These are phyloP conservation scores for Alces alces DNA, from an alignment of 2,113 vertebrate genomes.

Conservation along the genomic window DNA sequence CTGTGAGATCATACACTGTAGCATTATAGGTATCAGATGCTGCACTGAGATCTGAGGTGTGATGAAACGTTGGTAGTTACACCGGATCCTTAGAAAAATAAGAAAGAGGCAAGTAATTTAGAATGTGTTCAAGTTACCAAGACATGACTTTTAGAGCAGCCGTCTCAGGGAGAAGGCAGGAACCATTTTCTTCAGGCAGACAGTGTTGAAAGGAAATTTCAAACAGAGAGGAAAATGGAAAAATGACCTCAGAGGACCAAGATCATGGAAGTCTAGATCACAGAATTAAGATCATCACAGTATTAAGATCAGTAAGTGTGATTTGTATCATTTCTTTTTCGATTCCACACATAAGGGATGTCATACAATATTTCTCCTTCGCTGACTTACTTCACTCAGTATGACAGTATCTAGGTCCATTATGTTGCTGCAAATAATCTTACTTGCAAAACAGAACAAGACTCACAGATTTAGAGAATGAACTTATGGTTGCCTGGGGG, in stretches of 20 bases:
- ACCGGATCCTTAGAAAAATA: not conserved
- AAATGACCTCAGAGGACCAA: not conserved
- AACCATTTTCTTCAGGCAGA: not conserved
- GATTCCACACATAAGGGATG: not conserved
- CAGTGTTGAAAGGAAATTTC: not conserved
- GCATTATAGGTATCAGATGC: too few species aligned
- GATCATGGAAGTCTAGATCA: not conserved
- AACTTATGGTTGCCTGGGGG: not conserved
- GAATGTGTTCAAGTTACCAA: not conserved
- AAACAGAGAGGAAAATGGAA: not conserved
- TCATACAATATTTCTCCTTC: not conserved
- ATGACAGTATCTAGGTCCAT: not conserved
- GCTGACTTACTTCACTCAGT: not conserved
- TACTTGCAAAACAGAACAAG: not conserved
- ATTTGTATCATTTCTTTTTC: not conserved
- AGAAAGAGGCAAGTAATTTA: not conserved
- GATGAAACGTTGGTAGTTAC: not conserved
- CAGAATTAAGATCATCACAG: not conserved
- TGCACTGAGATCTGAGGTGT: not conserved
- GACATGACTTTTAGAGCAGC: not conserved
- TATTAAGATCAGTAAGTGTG: not conserved
- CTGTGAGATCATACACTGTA: too few species aligned
- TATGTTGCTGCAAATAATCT: not conserved
- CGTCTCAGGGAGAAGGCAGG: not conserved
- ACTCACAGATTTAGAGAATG: not conserved